Conservation (phyloP, 2,113 vertebrate genomes). For the Xyrauchen texanus region DNA sequence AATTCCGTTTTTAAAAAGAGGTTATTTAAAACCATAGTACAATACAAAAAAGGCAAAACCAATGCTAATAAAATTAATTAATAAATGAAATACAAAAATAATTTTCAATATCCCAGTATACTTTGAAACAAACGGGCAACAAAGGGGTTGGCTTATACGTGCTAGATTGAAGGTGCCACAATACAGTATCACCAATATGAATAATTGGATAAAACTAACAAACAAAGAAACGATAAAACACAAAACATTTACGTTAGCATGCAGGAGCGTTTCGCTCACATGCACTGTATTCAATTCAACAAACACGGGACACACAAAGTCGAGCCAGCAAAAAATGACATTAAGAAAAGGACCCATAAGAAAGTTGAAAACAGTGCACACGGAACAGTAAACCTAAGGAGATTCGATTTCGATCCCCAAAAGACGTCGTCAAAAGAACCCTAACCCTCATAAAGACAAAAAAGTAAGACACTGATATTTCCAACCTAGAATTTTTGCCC, state of each 20-base stretch:
- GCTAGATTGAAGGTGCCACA: constrained; percentile 74
- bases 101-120: constrained; percentile 26
- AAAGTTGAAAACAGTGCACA: constrained; percentile 60
- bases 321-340: constrained; percentile 72
- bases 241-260: constrained; percentile 80
- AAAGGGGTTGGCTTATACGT: constrained; percentile 42
- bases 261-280: constrained; percentile 80
- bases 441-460: constrained; percentile 64
- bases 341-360: constrained; percentile 74
- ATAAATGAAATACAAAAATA: constrained; percentile 32
- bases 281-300: constrained; percentile 77
- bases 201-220: constrained; percentile 54
- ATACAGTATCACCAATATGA: constrained; percentile 71
- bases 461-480: constrained; percentile 79
- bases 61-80: constrained; percentile 14
- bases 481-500: constrained; percentile 50
- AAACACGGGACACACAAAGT: constrained; percentile 78
- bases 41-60: constrained; percentile 25
- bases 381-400: constrained; percentile 32
- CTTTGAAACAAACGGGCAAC: constrained; percentile 33
- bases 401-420: too few relatives aligned
- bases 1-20: constrained; percentile 3
- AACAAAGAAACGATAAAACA: constrained; percentile 62
- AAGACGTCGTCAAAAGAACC: constrained; percentile 2
- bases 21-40: constrained; percentile 4